Base-by-base conservation (phyloP, 2,113 vertebrate genomes). In the Chloropsis cyanopogon region DNA sequence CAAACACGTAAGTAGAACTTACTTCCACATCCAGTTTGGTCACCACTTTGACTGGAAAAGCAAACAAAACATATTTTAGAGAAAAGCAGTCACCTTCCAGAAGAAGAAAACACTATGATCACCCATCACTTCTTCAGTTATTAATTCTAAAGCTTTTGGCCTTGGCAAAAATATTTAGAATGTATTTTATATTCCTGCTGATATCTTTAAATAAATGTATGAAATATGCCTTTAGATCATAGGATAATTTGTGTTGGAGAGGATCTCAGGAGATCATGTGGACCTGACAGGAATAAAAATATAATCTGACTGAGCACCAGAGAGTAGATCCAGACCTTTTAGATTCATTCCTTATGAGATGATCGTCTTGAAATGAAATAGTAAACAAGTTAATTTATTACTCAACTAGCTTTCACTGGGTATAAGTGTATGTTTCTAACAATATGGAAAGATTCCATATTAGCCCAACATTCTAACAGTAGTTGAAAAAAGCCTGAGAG, bases 11-110 rank as follows among this genome's bases (percentile, higher is more conserved):
- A 37, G 8, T 22, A 52, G 66, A 59, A 49, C 98, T 96, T 98
- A 99, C 99, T 98, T 98, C 94, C 98, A 83, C 85, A 56, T 95
- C 90, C 96, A 69, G 91, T 73, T 60, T 83, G 97, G 92, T 93
- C 95, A 81, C 90, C 95, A 26, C 44, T 79, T 22, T 93, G 96
- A 84, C 98, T 98, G 97, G 44, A 86, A 94, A 97, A 89, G 61
- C 8, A 95, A 90, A 72, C 4, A 8, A 82, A 31, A 97, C 46
- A 86, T 10, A 60, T 80, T 73, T 95, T 80, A 94, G 80, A 70
- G 41, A 86, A 82, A 90, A 77, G 23, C 6, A 79, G 39, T 71
- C n/a, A 68, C 82, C 11, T 6, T 35, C 76, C 47, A 24, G 5
- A 66, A 73, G 61, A 63, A 35, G 3, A 72, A 71, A 78, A 47